These are phyloP conservation scores for Eumerus sabulonum DNA, from an alignment of 2,888 invertebrate species.

Conservation along the genomic window DNA sequence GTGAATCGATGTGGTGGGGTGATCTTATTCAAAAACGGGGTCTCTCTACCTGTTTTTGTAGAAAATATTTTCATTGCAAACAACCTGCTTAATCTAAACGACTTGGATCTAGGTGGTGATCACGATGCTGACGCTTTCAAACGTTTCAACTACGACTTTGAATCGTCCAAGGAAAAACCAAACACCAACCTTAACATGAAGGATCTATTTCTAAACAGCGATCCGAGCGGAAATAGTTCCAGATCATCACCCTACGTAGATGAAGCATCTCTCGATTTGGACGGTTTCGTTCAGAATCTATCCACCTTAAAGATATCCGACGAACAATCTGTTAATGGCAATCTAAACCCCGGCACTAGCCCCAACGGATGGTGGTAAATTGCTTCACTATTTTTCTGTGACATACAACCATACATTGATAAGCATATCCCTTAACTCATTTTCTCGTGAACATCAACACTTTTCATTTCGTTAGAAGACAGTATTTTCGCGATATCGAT, in stretches of 20 bases:
- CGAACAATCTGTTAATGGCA: constrained; percentile 75
- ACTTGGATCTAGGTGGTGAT: constrained; percentile 88
- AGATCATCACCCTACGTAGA: constrained; percentile 77
- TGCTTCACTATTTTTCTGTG: constrained; percentile 6
- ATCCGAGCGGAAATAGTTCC: constrained; percentile 70
- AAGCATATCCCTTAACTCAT: too few species aligned
- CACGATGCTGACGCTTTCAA: constrained; percentile 92
- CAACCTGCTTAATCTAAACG: constrained; percentile 88
- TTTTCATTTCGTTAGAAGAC: constrained; percentile 6
- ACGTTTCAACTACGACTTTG: constrained; percentile 90
- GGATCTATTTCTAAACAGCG: constrained; percentile 82
- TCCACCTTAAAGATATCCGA: constrained; percentile 75
- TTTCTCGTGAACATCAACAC: neutral
- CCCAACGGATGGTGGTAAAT: constrained; percentile 72
- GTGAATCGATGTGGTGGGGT: constrained; percentile 46
- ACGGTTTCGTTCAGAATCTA: constrained; percentile 77
- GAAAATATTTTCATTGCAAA: constrained; percentile 89
- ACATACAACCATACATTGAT: constrained; percentile 14
- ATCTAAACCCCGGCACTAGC: constrained; percentile 67
- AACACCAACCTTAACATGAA: constrained; percentile 89
- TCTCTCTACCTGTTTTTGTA: constrained; percentile 62
- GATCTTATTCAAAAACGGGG: constrained; percentile 49
- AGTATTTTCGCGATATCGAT: constrained; percentile 25
- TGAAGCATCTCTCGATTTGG: constrained; percentile 73
- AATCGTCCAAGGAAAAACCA: constrained; percentile 87